phyloP scores from a whole-genome alignment of 1,140 invertebrate genomes.

The Eumaeus atala region DNA sequence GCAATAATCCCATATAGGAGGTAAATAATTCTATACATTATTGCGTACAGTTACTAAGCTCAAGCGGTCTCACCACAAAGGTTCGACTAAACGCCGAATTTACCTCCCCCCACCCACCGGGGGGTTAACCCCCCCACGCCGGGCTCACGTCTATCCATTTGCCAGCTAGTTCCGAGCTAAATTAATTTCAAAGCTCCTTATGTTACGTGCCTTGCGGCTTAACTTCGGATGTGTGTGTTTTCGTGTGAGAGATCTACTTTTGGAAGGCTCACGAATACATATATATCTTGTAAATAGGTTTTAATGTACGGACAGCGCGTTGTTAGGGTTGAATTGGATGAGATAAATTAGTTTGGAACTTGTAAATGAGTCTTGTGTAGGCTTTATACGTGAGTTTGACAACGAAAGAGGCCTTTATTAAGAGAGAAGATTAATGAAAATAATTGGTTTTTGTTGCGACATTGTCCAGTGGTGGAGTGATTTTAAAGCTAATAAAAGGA shows the following conservation, averaged over 20 bases:
- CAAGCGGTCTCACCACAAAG: conserved; percentile 58
- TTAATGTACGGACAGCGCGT: conserved; percentile 50
- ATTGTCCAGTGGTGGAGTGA: too few species aligned
- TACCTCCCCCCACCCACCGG: conserved; percentile 43
- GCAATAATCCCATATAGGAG: conserved; percentile 29
- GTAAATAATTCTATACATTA: conserved; percentile 4
- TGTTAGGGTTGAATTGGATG: conserved; percentile 65
- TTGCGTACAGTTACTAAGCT: conserved; percentile 54
- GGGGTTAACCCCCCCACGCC: conserved; percentile 39
- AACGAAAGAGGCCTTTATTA: too few species aligned
- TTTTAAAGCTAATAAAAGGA: too few species aligned
- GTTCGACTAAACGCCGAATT: conserved; percentile 71
- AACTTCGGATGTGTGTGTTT: conserved; percentile 53
- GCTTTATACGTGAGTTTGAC: too few species aligned
- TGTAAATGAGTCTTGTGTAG: conserved; percentile 33
- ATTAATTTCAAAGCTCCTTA: conserved; percentile 75
- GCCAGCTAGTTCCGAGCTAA: conserved; percentile 73
- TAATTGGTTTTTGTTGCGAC: too few species aligned
- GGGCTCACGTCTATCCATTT: conserved; percentile 73
- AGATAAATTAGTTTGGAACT: conserved; percentile 56
- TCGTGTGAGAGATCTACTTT: conserved; percentile 47
- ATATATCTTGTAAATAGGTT: conserved; percentile 41
- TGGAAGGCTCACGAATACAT: conserved; percentile 64
- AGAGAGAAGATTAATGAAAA: too few species aligned
- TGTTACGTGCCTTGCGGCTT: conserved; percentile 73